Evolutionary conservation across 2,797 vertebrate species (phyloP), one percentile per base, ranked within the genome.

Genomic region (Bradypus variegatus): DNA sequence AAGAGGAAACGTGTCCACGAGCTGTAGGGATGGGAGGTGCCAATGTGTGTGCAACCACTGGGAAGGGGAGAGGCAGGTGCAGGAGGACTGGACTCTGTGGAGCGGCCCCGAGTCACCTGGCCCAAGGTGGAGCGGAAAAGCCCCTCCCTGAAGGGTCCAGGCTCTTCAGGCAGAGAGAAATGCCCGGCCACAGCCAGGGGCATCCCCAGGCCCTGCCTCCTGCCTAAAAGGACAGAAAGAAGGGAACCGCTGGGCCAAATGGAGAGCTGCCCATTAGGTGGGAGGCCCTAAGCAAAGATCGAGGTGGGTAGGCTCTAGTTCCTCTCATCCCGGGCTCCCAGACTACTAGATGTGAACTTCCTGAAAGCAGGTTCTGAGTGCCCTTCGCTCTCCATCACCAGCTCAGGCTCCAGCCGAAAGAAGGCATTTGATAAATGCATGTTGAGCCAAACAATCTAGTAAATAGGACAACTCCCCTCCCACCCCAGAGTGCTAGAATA

Each of bases 41-140:
- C 31, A 50, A 7, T 25, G 70, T 53, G 53, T 29, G 13, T 31
- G 16, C 0, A 33, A 16, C 55, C 92, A 19, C 48, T 21, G 82
- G 58, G 12, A 48, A 50, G 84, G 48, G 64, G 45, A 45, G 31
- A 38, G 31, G 31, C 7, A 15, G 58, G 60, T 9, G 12, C 60
- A 48, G 86, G 21, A 85, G 73, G 62, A 69, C 45, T 31, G 13
- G 62, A 33, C 70, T 64, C 73, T 83, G 58, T 48, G 11, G 21
- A 69, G 29, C 53, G 93, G 67, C 84, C 89, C 83, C 38, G 70
- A 86, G 55, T 93, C 82, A 76, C n/a, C 79, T 76, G 75, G 41
- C 38, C 92, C 64, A 82, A 21, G 12, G 48, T 27, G 55, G 86
- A 77, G 86, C 21, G 65, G 78, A 50, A 82, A 55, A 38, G 38